phyloP scores from a whole-genome alignment of 2,888 invertebrate species.

The Rapana venosa region DNA sequence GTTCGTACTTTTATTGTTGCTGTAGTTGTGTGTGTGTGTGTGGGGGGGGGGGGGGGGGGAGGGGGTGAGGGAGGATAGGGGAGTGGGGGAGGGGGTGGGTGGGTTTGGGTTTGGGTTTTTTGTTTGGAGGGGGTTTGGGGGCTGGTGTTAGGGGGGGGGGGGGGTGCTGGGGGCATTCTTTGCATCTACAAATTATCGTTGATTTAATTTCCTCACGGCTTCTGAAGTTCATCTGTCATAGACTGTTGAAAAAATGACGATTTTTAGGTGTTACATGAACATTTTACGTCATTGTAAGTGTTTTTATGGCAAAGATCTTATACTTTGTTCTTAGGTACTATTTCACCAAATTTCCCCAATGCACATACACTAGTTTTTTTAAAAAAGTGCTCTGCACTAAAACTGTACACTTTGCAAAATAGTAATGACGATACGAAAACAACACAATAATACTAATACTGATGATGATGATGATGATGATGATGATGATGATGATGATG shows the following conservation, averaged over 20 bases:
- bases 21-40: slow-evolving; percentile 18
- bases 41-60: neutral
- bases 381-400: no score
- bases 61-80: neutral
- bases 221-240: no score
- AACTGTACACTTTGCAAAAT: neutral
- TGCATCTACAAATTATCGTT: neutral
- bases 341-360: no score
- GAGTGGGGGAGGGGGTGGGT: neutral
- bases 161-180: neutral
- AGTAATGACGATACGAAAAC: neutral
- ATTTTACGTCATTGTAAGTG: no score
- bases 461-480: slow-evolving; percentile 19
- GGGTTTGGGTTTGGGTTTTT: neutral
- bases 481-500: slow-evolving; percentile 7
- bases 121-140: no score
- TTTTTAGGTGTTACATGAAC: no score
- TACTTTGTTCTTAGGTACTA: no score
- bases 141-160: neutral
- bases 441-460: neutral
- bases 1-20: no score
- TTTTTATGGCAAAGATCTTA: no score
- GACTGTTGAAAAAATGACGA: no score
- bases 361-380: no score
- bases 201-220: no score